Base-by-base conservation (phyloP, 2,888 invertebrate genomes). In the Hermaeophaga mercurialis region DNA sequence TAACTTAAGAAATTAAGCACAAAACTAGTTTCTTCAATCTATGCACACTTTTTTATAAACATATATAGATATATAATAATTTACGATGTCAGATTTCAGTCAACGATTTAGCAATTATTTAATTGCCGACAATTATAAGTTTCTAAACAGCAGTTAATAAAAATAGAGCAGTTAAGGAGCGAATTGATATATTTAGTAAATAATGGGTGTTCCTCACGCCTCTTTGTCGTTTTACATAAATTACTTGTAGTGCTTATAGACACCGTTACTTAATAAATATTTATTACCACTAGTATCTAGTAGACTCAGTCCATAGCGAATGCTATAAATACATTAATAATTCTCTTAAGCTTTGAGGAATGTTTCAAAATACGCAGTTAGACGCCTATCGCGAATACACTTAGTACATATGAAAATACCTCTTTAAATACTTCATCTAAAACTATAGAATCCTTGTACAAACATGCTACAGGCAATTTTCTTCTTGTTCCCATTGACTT, bases 201-300 rank as follows among this genome's bases (percentile, higher is more conserved):
- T 19, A 55, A 43, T 55, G 54, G 54, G 54, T 54, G 54, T 47
- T 44, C 43, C 47, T 43, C 36, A 48, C 48, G 55, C 55, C 55
- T 55, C 34, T 55, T 55, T 55, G 55, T 48, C 43, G 34, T 55
- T 55, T 47, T 33, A 44, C 55, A 55, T 55, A 55, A 55, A 55
- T 55, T 55, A 55, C 36, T 52, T 43, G 18, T 28, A 47, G 39
- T 31, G 44, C 33, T 39, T 36, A 59, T 56, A 58, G 48, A 62
- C 52, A 53, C 57, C 56, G 59, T 59, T 62, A 54, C 53, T 44
- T 61, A 47, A 49, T 61, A 61, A 61, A 61, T 61, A 61, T 57
- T 43, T 54, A 58, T 58, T 56, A 26, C 38, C 26, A 26, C 31
- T 52, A 22, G 19, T 34, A 19, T 14, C 39, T 11, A 31, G 31